Base-by-base conservation (phyloP, 92 coral and sea anemone genomes). In the Galaxea fascicularis region DNA sequence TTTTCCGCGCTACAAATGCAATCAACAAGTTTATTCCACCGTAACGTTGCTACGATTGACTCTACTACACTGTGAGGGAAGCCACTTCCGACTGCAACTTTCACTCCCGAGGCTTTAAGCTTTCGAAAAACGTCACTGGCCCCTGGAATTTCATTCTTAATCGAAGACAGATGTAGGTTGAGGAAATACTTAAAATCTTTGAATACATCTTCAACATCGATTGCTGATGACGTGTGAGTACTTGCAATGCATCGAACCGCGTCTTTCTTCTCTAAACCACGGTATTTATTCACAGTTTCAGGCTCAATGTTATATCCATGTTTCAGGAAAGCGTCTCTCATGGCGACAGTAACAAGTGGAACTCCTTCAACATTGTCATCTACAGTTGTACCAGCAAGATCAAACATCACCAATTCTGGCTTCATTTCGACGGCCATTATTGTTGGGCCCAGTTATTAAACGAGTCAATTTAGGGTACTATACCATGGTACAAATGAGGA, bases 261-360 rank as follows among this genome's bases (percentile, higher is more conserved):
- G 20, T 92, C 92, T 75, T 84, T 96, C 82, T 96, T 96, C 81
- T 96, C 99, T 92, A 94, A 86, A 46, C 99, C 99, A n/a, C 99
- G 91, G 29, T 89, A 90, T 73, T 96, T 85, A 85, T 96, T 94
- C 27, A 96, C 97, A 28, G 87, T 73, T 51, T 82, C 92, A 26
- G 90, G 85, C 52, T 85, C 84, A 22, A 96, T 88, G 25, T 80
- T 82, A 65, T 54, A 74, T 4, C 96, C 98, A 65, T 94, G 94
- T 26, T 86, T 86, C 26, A 62, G 66, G 72, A 96, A 93, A 25
- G 96, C 93, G 30, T 94, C 98, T 68, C 47, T 90, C 95, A 92
- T 94, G 26, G 98, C 98, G 14, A 94, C 86, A 53, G 95, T 82
- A 39, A 96, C 98, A 73, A 96, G 89, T 73, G 99, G 99, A 57